phyloP scores from a whole-genome alignment of 2,888 invertebrate species.

The Zeuzera pyrina region DNA sequence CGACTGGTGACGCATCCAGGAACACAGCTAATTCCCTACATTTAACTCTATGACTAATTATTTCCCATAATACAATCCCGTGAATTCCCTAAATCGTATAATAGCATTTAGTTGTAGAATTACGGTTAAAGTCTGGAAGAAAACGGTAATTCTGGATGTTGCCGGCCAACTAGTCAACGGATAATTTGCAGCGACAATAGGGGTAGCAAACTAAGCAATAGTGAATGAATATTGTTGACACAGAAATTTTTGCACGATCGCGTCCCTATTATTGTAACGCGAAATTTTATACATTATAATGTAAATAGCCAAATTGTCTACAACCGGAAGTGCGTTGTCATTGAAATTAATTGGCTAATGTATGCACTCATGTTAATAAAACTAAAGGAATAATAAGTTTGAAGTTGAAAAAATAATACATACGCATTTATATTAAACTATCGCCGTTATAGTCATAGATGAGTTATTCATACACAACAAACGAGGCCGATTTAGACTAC shows the following conservation, averaged over 20 bases:
- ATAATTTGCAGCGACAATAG: conserved; percentile 21
- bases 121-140: too few species aligned
- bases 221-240: conserved; percentile 34
- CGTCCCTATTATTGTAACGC: conserved; percentile 26
- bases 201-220: conserved; percentile 27
- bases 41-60: conserved; percentile 39
- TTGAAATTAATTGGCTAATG: conserved; percentile 24
- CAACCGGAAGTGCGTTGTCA: conserved; percentile 31
- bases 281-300: conserved; percentile 26
- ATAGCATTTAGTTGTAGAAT: too few species aligned
- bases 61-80: conserved; percentile 9
- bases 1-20: conserved; percentile 66
- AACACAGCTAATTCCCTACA: conserved; percentile 49
- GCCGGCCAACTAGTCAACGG: conserved; percentile 15
- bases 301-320: too few species aligned
- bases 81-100: conserved; percentile 8
- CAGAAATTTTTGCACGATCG: conserved; percentile 30
- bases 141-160: too few species aligned
- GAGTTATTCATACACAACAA: not conserved
- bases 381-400: conserved; percentile 5
- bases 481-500: not conserved
- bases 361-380: conserved; percentile 8
- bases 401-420: conserved; percentile 9
- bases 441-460: too few species aligned
- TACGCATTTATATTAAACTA: too few species aligned